Percentiles rank a stretch among this genome's conserved stretches.
These are phyloP conservation scores for Amyelois transitella DNA, from an alignment of 1,140 invertebrate species.

Conservation along the genomic window DNA sequence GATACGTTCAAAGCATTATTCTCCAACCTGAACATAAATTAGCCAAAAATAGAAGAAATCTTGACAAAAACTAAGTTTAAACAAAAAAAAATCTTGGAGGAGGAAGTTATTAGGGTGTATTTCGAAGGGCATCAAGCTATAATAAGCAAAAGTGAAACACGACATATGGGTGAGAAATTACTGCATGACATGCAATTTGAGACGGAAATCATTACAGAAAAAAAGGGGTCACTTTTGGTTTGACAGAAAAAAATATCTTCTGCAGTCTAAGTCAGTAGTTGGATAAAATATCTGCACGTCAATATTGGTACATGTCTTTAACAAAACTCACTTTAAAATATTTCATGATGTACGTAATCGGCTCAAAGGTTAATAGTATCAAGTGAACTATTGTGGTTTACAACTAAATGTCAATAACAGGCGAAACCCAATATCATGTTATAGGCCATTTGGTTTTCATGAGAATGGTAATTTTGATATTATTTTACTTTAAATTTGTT, in stretches of 20 bases:
- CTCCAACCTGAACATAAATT: too few relatives aligned
- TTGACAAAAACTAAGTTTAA: too few relatives aligned
- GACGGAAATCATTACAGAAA: constrained; percentile 1
- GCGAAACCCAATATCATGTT: constrained; percentile 1
- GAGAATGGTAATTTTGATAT: constrained; percentile 3
- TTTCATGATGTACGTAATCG: background rate
- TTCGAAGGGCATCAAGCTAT: constrained; percentile 22
- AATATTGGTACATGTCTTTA: too few relatives aligned
- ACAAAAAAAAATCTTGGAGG: too few relatives aligned
- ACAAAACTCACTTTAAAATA: background rate
- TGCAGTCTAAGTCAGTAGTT: too few relatives aligned
- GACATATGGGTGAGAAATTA: constrained; percentile 24
- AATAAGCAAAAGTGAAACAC: constrained; percentile 25
- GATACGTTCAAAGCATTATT: too few relatives aligned
- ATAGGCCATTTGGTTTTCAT: constrained; percentile 7
- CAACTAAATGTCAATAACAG: constrained; percentile 5
- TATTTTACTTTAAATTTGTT: background rate
- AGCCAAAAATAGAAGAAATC: too few relatives aligned
- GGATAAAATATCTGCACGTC: too few relatives aligned
- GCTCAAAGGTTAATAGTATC: background rate
- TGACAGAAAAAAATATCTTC: constrained; percentile 26
- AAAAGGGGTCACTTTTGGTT: background rate
- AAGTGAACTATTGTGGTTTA: background rate
- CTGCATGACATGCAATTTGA: constrained; percentile 15
- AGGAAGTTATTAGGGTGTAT: background rate